Conservation (phyloP, 2,888 invertebrate species). For the Endotricha flammealis region DNA sequence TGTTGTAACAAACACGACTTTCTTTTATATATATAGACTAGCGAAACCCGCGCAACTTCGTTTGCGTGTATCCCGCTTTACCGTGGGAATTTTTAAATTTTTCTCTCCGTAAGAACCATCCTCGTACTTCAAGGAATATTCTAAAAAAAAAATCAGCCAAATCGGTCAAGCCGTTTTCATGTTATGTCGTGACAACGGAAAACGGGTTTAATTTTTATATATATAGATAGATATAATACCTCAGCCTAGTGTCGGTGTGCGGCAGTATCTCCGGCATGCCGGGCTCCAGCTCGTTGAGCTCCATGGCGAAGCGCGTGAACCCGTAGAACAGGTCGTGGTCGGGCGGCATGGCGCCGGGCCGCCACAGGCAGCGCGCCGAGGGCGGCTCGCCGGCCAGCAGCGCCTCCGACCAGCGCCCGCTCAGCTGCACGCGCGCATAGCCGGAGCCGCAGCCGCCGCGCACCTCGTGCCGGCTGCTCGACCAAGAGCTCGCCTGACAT, state of each 20-base stretch:
- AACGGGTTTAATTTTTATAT: no score
- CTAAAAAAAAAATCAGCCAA: no score
- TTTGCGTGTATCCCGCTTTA: no score
- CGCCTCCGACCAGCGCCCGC: conserved; percentile 91
- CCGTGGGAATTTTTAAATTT: no score
- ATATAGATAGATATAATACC: no score
- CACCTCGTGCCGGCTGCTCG: conserved; percentile 87
- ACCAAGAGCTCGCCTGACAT: conserved; percentile 85
- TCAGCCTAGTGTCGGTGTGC: conserved; percentile 85
- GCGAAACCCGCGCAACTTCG: no score
- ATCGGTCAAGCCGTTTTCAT: no score
- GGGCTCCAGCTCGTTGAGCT: conserved; percentile 86
- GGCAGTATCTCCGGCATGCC: conserved; percentile 80
- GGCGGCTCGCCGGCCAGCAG: conserved; percentile 86
- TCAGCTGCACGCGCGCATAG: conserved; percentile 78
- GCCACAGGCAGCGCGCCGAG: conserved; percentile 85
- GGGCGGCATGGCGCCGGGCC: conserved; percentile 89
- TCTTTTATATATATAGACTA: no score
- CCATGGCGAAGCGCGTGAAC: conserved; percentile 90
- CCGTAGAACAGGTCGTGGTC: conserved; percentile 90
- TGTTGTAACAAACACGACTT: no score
- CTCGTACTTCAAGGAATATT: no score
- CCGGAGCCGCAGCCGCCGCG: conserved; percentile 80
- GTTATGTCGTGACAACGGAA: no score
- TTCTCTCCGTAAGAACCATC: no score